Base-by-base conservation (phyloP, 2,113 vertebrate species). In the Macrotus californicus region DNA sequence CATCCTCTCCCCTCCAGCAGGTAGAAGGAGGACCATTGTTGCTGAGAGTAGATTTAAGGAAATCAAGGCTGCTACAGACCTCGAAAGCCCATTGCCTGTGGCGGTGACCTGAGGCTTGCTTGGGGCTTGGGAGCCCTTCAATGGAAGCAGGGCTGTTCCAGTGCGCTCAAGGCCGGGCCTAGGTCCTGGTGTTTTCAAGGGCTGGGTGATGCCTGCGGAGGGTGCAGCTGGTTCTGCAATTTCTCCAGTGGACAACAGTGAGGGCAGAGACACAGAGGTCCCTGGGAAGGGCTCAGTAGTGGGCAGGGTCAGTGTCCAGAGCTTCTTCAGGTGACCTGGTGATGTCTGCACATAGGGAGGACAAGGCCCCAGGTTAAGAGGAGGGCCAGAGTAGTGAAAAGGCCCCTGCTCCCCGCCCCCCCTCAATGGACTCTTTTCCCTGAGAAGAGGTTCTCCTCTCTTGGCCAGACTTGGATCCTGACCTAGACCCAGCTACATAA, bases 301-400 rank as follows among this genome's bases (percentile, higher is more conserved):
- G 92, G 54, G 96, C 64, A 0, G 95, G 97, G 41, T 95, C 96
- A 0, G 96, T 96, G 96, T 98, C 95, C 3, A 98, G 70, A 0
- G 98, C 98, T 18, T 99, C 98, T 0, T 96, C 97, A 0, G 98
- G 94, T 0, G 98, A 98, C 94, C 98, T 89, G 92, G 98, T 97
- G 90, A 98, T 95, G 11, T 98, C 98, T 31, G 98, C 98, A 0
- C 98, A 96, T 96, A 96, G 73, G 91, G 97, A 91, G 56, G 66
- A 96, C 34, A 94, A 75, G 73, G 46, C 29, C 29, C 13, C 12
- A 24, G 73, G 19, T 41, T 2, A 39, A n/a, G 29, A 24, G 6
- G 66, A 36, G 12, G 21, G n/a, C 88, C 3, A 11, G 41, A n/a
- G 36, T 41, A 6, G 24, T 2, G 11, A 34, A 24, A 79, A 41